phyloP scores from a whole-genome alignment of 2,888 invertebrate species.

The Aethes cnicana region DNA sequence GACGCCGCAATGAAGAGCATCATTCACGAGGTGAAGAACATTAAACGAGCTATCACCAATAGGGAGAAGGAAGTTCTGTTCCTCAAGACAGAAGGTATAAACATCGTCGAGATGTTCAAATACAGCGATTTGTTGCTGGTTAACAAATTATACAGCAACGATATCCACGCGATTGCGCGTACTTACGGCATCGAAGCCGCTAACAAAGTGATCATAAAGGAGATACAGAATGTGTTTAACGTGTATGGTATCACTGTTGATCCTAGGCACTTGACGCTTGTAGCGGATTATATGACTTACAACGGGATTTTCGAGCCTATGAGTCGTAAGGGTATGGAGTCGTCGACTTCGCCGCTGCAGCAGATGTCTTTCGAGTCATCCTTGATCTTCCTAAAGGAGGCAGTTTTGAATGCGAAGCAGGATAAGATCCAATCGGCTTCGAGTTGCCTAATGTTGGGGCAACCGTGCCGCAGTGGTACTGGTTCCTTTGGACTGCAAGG shows the following conservation, averaged over 20 bases:
- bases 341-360: slow-evolving; percentile 95
- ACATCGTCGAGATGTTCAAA: slow-evolving; percentile 94
- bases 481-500: slow-evolving; percentile 84
- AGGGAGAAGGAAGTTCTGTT: slow-evolving; percentile 84
- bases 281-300: slow-evolving; percentile 99
- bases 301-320: slow-evolving; percentile 94
- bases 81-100: slow-evolving; percentile 97
- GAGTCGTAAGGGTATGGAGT: slow-evolving; percentile 94
- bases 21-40: slow-evolving; percentile 89
- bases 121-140: slow-evolving; percentile 90
- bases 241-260: slow-evolving; percentile 98
- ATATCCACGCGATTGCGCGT: slow-evolving; percentile 94
- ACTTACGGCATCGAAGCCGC: slow-evolving; percentile 99
- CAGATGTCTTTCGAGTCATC: slow-evolving; percentile 99
- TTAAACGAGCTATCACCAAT: slow-evolving; percentile 92
- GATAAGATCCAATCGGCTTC: slow-evolving; percentile 93
- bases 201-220: slow-evolving; percentile 93
- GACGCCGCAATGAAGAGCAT: slow-evolving; percentile 87
- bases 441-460: slow-evolving; percentile 92
- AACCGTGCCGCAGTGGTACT: slow-evolving; percentile 91
- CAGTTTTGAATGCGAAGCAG: slow-evolving; percentile 86
- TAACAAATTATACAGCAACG: slow-evolving; percentile 94
- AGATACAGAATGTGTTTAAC: slow-evolving; percentile 97
- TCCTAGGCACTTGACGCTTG: slow-evolving; percentile 93
- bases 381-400: slow-evolving; percentile 90